Percentiles rank a stretch among this genome's conserved stretches.
These are phyloP conservation scores for Pristionchus pacificus DNA, from an alignment of 1,140 invertebrate genomes.

Conservation along the genomic window DNA sequence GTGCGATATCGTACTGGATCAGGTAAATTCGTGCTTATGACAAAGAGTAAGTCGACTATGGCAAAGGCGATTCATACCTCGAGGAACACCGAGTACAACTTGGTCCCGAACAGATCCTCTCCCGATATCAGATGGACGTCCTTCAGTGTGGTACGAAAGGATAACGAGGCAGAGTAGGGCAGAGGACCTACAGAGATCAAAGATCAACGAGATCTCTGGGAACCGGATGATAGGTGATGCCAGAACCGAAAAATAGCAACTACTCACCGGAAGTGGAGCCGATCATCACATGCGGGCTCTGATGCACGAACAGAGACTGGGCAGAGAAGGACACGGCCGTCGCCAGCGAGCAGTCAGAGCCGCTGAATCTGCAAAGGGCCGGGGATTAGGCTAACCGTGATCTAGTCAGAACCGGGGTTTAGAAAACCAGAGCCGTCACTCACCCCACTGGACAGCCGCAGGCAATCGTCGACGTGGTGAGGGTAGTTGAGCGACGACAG, in stretches of 20 bases:
- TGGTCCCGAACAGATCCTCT: conserved; percentile 38
- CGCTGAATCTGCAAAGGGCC: no score
- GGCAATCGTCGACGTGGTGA: neutral
- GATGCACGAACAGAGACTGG: conserved; percentile 32
- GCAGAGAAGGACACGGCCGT: conserved; percentile 25
- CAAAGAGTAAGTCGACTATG: conserved; percentile 12
- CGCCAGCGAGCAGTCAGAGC: conserved; percentile 15
- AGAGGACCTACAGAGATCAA: conserved; percentile 12
- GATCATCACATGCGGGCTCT: conserved; percentile 23
- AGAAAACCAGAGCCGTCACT: no score
- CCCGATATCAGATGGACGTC: conserved; percentile 39
- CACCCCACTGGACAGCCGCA: conserved; percentile 34
- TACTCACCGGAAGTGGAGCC: conserved; percentile 18
- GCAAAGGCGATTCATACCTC: neutral
- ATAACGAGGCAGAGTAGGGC: conserved; percentile 23
- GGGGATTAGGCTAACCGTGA: no score
- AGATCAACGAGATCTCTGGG: no score
- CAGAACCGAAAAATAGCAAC: no score
- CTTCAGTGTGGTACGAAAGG: conserved; percentile 37
- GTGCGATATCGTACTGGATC: no score
- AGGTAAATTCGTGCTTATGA: no score
- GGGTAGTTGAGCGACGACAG: conserved; percentile 6
- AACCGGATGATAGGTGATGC: no score
- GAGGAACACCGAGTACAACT: conserved; percentile 2
- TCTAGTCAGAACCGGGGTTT: no score